Conservation (phyloP, 2,888 invertebrate genomes). For the Prionchulus punctatus region DNA sequence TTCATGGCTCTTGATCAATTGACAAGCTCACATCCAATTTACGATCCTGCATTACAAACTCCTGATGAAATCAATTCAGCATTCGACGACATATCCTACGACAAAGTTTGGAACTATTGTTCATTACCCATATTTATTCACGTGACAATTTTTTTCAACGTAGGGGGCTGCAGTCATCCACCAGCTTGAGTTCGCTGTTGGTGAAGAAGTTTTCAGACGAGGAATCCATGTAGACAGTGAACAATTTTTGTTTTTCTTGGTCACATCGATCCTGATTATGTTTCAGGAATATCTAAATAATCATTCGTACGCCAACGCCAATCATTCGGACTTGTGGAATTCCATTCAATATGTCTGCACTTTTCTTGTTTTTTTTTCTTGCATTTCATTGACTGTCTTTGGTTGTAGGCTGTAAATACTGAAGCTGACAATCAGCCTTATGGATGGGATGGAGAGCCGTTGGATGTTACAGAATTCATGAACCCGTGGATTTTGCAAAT, state of each 20-base stretch:
- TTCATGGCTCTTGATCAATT: constrained; percentile 58
- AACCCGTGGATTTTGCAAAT: constrained; percentile 9
- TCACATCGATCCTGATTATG: no score
- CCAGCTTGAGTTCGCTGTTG: constrained; percentile 24
- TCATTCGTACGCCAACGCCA: constrained; percentile 3
- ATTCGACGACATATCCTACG: constrained; percentile 73
- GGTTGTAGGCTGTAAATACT: no score
- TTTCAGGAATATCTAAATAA: constrained; percentile 4
- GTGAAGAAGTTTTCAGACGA: constrained; percentile 21
- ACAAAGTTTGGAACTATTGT: no score
- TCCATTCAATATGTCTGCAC: no score
- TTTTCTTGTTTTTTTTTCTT: no score
- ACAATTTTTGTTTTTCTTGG: no score
- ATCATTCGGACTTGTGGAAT: constrained; percentile 7
- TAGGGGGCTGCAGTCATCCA: constrained; percentile 21
- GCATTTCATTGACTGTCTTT: no score
- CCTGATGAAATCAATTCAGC: constrained; percentile 75
- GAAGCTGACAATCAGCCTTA: background rate
- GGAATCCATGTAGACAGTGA: constrained; percentile 22
- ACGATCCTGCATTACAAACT: constrained; percentile 62
- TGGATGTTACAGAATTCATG: constrained; percentile 6
- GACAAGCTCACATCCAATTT: constrained; percentile 65
- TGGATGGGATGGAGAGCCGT: background rate
- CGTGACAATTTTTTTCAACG: background rate
- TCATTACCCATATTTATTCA: no score